A percentile compares a stretch with the other conserved stretches of the same genome.
Conservation (phyloP, 2,113 vertebrate genomes). For the Peromyscus maniculatus region DNA sequence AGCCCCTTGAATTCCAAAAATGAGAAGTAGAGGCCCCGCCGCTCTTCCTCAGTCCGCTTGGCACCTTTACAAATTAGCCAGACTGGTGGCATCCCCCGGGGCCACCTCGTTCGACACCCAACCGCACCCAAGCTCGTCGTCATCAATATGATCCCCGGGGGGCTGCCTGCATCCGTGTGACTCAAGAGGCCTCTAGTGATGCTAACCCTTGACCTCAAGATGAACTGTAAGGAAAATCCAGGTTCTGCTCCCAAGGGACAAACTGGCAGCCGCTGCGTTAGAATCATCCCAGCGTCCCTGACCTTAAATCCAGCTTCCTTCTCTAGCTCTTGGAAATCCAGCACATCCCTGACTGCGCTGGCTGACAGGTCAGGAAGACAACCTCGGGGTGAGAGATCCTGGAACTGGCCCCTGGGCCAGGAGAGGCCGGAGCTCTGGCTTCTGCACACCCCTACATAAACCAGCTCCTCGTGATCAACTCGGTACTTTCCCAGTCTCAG, state of each 20-base stretch:
- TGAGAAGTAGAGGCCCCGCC: background rate
- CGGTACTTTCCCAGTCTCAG: background rate
- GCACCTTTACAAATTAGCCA: background rate
- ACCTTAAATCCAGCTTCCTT: background rate
- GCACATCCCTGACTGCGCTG: background rate
- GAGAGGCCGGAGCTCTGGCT: background rate
- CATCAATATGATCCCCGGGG: fast-evolving
- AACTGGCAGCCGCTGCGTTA: background rate
- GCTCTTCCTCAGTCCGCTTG: background rate
- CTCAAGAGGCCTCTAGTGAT: background rate
- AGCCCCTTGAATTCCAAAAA: background rate
- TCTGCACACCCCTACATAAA: background rate
- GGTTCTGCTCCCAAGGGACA: background rate
- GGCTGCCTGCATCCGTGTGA: fast-evolving
- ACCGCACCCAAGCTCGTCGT: background rate
- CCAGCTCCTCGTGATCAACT: background rate
- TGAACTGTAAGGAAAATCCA: background rate
- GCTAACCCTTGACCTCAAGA: background rate
- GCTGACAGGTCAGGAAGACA: fast-evolving
- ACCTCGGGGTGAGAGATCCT: background rate
- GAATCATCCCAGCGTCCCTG: too few species aligned
- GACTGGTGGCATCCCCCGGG: background rate
- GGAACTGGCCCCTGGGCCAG: background rate
- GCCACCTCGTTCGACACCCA: background rate
- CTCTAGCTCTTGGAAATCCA: fast-evolving